Base-by-base conservation (phyloP, 2,113 vertebrate genomes). In the Egretta garzetta region DNA sequence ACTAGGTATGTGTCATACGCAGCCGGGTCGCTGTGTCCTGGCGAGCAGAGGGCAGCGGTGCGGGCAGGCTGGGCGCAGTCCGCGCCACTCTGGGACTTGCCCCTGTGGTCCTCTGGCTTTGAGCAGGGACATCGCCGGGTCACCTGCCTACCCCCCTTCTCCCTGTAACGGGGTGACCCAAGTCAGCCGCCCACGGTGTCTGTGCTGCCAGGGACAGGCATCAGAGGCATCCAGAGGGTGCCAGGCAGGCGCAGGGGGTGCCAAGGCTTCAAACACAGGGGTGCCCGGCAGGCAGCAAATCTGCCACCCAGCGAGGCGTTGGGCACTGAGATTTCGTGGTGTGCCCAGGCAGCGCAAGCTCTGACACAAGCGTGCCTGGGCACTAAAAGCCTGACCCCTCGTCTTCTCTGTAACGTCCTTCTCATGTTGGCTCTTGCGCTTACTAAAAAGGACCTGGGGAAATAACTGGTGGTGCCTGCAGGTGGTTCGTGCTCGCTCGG, bases 1-100 rank as follows among this genome's bases (percentile, higher is more conserved):
- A 56, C 14, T 39, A 24, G 55, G 26, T 19, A 1, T 39, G n/a
- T 0, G 3, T 30, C 11, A 6, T 3, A 9, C 2, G 1, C 21
- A 7, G 9, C 11, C 0, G 0, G 26, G 56, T 73, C 26, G 52
- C 41, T 12, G 2, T 3, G 1, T 68, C 63, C 80, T 20, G 24
- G 10, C 1, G 3, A 76, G 79, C 50, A 2, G n/a, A 3, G 3
- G 64, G 70, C 62, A 45, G 59, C 3, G 0, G 6, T 23, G 17
- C 8, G 5, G 45, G 37, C 41, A 35, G 59, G 43, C 49, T 74
- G 83, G 64, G 56, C 22, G 6, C 6, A 6, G 55, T 14, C 50
- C 1, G 0, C 32, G 22, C 20, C 35, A 50, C 32, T 15, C 41
- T 39, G 49, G 35, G 20, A 16, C 28, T 35, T 56, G 33, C 5